A percentile compares a stretch with the other conserved stretches of the same genome.
Evolutionary conservation across 2,888 invertebrate genomes (phyloP).

Genomic region (Aleiodes testaceus): DNA sequence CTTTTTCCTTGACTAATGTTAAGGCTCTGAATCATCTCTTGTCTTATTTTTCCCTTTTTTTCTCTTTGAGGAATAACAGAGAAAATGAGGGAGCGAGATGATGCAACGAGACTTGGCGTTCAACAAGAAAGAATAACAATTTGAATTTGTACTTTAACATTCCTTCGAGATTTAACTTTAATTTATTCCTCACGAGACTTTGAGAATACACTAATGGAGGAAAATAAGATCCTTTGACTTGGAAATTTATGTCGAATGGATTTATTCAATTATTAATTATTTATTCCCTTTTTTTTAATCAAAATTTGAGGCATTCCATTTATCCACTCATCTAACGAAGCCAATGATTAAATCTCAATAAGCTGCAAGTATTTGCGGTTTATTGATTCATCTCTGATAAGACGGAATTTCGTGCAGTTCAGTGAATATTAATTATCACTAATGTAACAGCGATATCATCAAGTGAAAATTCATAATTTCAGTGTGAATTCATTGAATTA

Average conservation of each 20-base stretch:
- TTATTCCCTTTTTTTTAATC: no score
- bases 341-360: no score
- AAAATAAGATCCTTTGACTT: neutral
- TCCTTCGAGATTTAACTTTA: constrained; percentile 1
- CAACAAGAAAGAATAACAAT: constrained; percentile 10
- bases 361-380: no score
- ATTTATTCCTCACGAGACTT: constrained; percentile 8
- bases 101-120: constrained; percentile 1
- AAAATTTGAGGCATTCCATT: no score
- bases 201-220: neutral
- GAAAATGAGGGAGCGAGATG: neutral
- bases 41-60: no score
- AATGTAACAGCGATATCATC: no score
- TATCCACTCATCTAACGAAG: no score
- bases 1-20: constrained; percentile 17
- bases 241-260: constrained; percentile 12
- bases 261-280: constrained; percentile 3
- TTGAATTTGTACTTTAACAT: constrained; percentile 11
- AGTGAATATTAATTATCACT: no score
- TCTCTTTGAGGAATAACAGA: constrained; percentile 11
- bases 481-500: neutral
- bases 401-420: no score
- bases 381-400: no score
- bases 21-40: neutral
- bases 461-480: no score